Evolutionary conservation across 1,140 invertebrate genomes (phyloP).

Genomic region (Pogonomyrmex barbatus): DNA sequence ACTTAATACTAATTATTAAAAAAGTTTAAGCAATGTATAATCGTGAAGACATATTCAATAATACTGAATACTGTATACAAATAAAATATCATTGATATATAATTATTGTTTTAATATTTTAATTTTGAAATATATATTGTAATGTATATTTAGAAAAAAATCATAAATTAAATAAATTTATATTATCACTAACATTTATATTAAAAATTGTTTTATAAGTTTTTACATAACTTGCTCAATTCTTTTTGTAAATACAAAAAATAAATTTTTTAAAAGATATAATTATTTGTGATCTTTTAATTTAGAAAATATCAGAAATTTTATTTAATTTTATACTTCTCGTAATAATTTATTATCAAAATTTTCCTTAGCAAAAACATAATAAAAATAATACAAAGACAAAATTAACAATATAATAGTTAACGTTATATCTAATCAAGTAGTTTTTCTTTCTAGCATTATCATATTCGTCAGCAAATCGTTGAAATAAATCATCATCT

Average conservation of each 20-base stretch:
- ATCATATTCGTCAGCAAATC: neutral
- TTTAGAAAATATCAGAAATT: neutral
- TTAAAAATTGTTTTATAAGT: neutral
- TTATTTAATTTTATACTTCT: neutral
- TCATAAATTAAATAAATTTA: neutral
- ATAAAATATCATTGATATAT: neutral
- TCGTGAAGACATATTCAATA: neutral
- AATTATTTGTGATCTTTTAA: neutral
- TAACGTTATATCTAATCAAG: neutral
- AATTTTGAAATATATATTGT: neutral
- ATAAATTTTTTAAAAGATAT: neutral
- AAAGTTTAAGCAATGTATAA: neutral
- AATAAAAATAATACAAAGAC: neutral
- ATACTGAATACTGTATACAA: neutral
- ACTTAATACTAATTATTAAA: neutral
- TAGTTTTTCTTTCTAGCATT: neutral
- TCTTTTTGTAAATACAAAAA: neutral
- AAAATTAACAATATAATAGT: neutral
- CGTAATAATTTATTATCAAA: neutral
- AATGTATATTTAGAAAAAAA: neutral
- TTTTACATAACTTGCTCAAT: neutral
- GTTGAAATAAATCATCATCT: conserved; percentile 53
- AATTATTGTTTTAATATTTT: neutral
- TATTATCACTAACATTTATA: neutral
- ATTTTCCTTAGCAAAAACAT: neutral